phyloP scores from a whole-genome alignment of 1,140 invertebrate genomes.

The Conopomorpha cramerella region DNA sequence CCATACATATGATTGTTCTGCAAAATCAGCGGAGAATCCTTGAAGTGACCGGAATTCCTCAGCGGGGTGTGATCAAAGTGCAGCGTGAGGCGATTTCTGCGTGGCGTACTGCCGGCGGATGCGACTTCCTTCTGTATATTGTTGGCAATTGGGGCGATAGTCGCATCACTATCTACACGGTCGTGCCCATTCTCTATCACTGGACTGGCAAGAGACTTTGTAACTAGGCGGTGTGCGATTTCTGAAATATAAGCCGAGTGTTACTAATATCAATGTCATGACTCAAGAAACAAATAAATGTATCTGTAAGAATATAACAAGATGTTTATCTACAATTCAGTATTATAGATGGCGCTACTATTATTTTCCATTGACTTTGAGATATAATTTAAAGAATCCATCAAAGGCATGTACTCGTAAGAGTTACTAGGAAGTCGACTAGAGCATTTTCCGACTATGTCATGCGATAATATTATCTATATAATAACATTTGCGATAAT shows the following conservation, averaged over 20 bases:
- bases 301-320: too few species aligned
- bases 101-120: slow-evolving; percentile 45
- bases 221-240: slow-evolving; percentile 48
- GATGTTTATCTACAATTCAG: too few species aligned
- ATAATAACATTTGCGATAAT: too few species aligned
- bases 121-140: slow-evolving; percentile 27
- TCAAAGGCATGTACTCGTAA: too few species aligned
- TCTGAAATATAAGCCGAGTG: slow-evolving; percentile 25
- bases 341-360: too few species aligned
- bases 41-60: slow-evolving; percentile 63
- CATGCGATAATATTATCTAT: too few species aligned
- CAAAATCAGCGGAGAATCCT: slow-evolving; percentile 64
- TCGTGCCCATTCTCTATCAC: slow-evolving; percentile 37
- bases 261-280: too few species aligned
- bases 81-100: slow-evolving; percentile 55
- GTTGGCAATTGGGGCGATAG: slow-evolving; percentile 15
- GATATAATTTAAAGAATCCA: too few species aligned
- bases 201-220: slow-evolving; percentile 41
- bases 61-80: slow-evolving; percentile 63
- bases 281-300: too few species aligned
- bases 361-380: too few species aligned
- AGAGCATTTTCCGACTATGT: too few species aligned
- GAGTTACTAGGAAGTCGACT: too few species aligned
- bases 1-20: slow-evolving; percentile 27
- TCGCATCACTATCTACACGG: slow-evolving; percentile 32